Evolutionary conservation across 2,113 vertebrate species (phyloP).

Genomic region (Colinus virginianus): DNA sequence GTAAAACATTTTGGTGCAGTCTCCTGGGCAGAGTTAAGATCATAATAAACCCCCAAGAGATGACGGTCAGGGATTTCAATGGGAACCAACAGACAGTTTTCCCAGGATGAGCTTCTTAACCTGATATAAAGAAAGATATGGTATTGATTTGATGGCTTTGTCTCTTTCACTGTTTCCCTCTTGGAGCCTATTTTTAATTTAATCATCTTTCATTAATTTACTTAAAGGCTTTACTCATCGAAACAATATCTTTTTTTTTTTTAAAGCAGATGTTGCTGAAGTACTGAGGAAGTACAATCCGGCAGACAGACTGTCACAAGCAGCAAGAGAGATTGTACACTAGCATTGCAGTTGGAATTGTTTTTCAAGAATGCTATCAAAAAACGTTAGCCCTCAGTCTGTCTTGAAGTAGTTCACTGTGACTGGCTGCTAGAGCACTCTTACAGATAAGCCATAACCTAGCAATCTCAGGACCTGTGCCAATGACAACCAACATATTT

Average conservation of each 20-base stretch:
- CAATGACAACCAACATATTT: not conserved
- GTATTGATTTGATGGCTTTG: slow-evolving; percentile 33
- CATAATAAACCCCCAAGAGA: slow-evolving; percentile 39
- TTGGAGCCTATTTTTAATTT: slow-evolving; percentile 21
- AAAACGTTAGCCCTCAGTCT: not conserved
- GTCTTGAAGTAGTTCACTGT: not conserved
- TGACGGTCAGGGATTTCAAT: slow-evolving; percentile 27
- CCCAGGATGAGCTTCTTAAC: slow-evolving; percentile 43
- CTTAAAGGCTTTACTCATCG: not conserved
- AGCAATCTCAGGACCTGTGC: not conserved
- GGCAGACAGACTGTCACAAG: not conserved
- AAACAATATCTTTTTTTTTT: not conserved
- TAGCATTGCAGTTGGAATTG: not conserved
- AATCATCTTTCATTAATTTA: slow-evolving; percentile 34
- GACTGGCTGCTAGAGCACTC: not conserved
- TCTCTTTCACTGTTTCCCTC: slow-evolving; percentile 6
- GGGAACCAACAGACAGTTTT: slow-evolving; percentile 42
- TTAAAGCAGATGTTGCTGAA: slow-evolving; percentile 13
- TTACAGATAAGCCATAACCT: not conserved
- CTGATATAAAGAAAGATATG: slow-evolving; percentile 25
- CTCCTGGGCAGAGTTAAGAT: slow-evolving; percentile 21
- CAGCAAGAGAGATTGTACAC: not conserved
- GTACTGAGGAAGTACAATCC: not conserved
- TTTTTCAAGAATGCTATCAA: slow-evolving; percentile 12
- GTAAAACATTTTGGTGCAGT: slow-evolving; percentile 32